phyloP scores from a whole-genome alignment of 2,888 invertebrate genomes.

The Heteromurus nitidus region DNA sequence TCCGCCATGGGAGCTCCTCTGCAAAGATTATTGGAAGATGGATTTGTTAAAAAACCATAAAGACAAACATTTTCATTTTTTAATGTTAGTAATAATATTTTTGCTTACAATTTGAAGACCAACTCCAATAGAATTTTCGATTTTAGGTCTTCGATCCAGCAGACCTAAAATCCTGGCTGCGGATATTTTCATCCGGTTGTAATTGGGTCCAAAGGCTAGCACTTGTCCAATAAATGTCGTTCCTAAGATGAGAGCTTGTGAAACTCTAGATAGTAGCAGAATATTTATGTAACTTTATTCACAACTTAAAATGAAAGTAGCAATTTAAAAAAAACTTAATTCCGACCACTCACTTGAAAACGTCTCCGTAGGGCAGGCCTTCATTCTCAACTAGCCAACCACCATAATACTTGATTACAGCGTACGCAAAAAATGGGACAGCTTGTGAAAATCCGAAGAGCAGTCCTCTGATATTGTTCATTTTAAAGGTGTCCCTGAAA shows the following conservation, averaged over 20 bases:
- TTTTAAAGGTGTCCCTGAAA: constrained; percentile 41
- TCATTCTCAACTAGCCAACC: constrained; percentile 74
- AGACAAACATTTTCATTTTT: neutral
- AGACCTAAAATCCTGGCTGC: constrained; percentile 83
- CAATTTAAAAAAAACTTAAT: neutral
- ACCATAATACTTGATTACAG: constrained; percentile 75
- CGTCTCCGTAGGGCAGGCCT: constrained; percentile 73
- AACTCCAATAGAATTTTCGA: constrained; percentile 74
- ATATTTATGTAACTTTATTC: neutral
- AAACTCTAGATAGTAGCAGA: constrained; percentile 78
- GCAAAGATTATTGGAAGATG: neutral
- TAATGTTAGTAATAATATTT: neutral
- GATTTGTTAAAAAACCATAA: neutral
- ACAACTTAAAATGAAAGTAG: too few relatives aligned
- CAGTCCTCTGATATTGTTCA: constrained; percentile 73
- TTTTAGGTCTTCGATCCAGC: constrained; percentile 79
- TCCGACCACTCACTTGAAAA: constrained; percentile 75
- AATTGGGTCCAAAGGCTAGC: constrained; percentile 86
- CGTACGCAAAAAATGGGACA: constrained; percentile 75
- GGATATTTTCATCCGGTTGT: constrained; percentile 82
- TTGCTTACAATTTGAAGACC: constrained; percentile 34
- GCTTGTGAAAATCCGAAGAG: constrained; percentile 75
- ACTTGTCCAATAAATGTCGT: constrained; percentile 84
- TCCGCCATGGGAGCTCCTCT: constrained; percentile 74
- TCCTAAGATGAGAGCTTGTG: constrained; percentile 85